Conservation (phyloP, 2,888 invertebrate species). For the Melieria picta region DNA sequence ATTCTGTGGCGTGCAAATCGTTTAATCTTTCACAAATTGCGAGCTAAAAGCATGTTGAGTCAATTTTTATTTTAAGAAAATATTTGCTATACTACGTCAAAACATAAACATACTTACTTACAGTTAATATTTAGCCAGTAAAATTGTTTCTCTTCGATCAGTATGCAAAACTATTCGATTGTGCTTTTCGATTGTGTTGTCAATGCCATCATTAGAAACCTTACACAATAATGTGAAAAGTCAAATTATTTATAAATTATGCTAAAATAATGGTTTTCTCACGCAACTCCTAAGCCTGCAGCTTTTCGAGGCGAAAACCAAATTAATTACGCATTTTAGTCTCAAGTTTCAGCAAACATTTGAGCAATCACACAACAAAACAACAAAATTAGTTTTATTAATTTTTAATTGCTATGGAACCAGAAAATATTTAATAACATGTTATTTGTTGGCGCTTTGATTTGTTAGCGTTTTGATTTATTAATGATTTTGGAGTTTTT, state of each 20-base stretch:
- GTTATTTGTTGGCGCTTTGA: background rate
- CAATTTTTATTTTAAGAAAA: too few relatives aligned
- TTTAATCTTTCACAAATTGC: too few relatives aligned
- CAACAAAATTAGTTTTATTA: conserved; percentile 13
- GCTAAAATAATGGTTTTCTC: background rate
- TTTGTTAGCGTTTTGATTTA: background rate
- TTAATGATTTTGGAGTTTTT: background rate
- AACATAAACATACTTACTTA: too few relatives aligned
- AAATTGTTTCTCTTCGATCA: too few relatives aligned
- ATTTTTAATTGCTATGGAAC: background rate
- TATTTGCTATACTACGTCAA: too few relatives aligned
- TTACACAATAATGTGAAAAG: too few relatives aligned
- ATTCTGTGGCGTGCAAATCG: too few relatives aligned
- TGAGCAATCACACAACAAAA: conserved; percentile 12
- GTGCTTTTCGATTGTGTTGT: background rate
- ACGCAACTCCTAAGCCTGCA: conserved; percentile 2
- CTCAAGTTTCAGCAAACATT: conserved; percentile 37
- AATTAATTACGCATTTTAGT: conserved; percentile 1
- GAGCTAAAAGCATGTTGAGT: too few relatives aligned
- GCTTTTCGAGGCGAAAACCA: background rate
- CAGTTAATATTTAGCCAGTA: too few relatives aligned
- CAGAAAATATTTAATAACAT: background rate
- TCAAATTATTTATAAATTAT: too few relatives aligned
- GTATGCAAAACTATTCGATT: too few relatives aligned
- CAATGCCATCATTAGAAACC: background rate